These are phyloP conservation scores for Pluvianellus socialis DNA, from an alignment of 2,113 vertebrate species.

Conservation along the genomic window DNA sequence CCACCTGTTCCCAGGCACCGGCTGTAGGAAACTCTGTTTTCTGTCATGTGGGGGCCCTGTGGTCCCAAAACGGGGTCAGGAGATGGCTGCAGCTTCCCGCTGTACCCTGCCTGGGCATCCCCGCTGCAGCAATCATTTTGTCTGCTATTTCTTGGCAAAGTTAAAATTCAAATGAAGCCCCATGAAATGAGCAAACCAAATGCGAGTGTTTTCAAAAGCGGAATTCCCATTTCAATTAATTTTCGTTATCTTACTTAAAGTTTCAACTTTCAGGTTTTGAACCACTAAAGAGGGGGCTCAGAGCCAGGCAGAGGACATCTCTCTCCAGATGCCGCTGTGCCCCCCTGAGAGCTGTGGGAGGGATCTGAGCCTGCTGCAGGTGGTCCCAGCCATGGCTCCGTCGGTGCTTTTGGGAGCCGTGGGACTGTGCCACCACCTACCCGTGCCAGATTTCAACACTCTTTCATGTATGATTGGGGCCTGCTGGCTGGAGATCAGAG, in stretches of 20 bases:
- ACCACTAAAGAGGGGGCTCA: not conserved
- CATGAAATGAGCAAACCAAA: not conserved
- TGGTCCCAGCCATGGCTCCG: accelerated
- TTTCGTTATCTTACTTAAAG: not conserved
- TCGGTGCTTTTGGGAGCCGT: not conserved
- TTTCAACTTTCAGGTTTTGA: not conserved
- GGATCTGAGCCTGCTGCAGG: not conserved
- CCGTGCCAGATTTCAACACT: not conserved
- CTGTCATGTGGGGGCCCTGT: not conserved
- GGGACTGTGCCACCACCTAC: accelerated
- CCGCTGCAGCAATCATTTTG: accelerated
- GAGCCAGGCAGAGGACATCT: not conserved
- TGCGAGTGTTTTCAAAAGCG: not conserved
- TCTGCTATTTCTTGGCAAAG: not conserved
- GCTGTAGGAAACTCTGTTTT: not conserved
- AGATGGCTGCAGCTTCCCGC: not conserved
- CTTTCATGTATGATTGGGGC: not conserved
- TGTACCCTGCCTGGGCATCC: not conserved
- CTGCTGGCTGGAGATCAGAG: not conserved
- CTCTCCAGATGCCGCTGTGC: not conserved
- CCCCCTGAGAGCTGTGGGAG: accelerated
- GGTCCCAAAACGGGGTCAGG: not conserved
- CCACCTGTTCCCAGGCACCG: not conserved
- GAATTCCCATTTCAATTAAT: not conserved
- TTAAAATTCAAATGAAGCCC: not conserved